Conservation (phyloP, 1,140 invertebrate species). For the Anoplophora glabripennis region DNA sequence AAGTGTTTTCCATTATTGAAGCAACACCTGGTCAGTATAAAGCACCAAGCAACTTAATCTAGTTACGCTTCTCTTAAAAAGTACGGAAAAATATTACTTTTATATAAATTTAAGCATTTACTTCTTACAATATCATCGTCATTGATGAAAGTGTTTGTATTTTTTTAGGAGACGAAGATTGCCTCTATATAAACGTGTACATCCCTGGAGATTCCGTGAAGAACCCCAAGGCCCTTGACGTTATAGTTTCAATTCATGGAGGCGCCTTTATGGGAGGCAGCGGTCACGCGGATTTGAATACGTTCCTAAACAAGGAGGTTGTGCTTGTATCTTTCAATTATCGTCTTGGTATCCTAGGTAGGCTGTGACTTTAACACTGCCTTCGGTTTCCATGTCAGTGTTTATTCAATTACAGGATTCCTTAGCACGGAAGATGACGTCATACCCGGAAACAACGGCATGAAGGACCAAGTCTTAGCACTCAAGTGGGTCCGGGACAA, state of each 20-base stretch:
- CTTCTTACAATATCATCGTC: too few species aligned
- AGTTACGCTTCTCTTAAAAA: too few species aligned
- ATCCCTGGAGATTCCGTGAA: conserved; percentile 16
- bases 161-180: conserved; percentile 57
- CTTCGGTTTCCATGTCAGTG: too few species aligned
- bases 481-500: conserved; percentile 61
- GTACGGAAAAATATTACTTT: too few species aligned
- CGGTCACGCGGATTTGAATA: conserved; percentile 53
- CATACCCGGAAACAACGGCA: conserved; percentile 55
- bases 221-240: too few species aligned
- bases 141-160: too few species aligned
- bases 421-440: conserved; percentile 40
- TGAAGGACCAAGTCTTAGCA: conserved; percentile 59
- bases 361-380: too few species aligned
- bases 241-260: conserved; percentile 59
- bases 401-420: conserved; percentile 27
- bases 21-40: too few species aligned
- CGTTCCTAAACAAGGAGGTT: conserved; percentile 56
- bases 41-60: too few species aligned
- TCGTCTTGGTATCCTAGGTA: conserved; percentile 59
- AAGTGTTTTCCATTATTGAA: too few species aligned
- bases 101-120: too few species aligned
- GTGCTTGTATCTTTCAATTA: conserved; percentile 65
- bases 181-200: conserved; percentile 54
- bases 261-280: conserved; percentile 55